Percentiles rank a stretch among this genome's conserved stretches.
These are phyloP conservation scores for Troilus luridus DNA, from an alignment of 2,888 invertebrate species.

Conservation along the genomic window DNA sequence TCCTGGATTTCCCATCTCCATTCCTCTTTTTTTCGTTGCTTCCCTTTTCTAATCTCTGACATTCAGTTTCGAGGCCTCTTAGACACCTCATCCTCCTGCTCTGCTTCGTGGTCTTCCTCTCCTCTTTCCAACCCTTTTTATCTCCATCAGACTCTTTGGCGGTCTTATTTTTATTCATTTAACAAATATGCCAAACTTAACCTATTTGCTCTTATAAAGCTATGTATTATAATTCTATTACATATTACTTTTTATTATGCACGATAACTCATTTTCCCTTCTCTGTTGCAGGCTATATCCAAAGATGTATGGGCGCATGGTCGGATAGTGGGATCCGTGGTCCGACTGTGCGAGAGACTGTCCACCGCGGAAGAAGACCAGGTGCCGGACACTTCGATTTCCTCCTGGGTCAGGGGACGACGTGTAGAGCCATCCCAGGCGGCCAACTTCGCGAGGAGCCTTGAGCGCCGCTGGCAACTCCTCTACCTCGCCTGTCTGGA, in stretches of 20 bases:
- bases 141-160: no score
- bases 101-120: no score
- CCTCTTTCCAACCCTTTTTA: no score
- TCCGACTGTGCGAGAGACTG: slow-evolving; percentile 81
- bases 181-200: background rate
- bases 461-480: slow-evolving; percentile 92
- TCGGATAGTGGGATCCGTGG: slow-evolving; percentile 84
- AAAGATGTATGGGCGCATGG: slow-evolving; percentile 93
- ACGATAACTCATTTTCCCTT: background rate
- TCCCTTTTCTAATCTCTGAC: no score
- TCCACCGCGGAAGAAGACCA: slow-evolving; percentile 65
- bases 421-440: slow-evolving; percentile 67
- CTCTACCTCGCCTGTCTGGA: slow-evolving; percentile 91
- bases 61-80: no score
- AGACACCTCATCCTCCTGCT: no score
- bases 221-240: background rate
- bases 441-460: slow-evolving; percentile 76
- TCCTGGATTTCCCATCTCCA: no score
- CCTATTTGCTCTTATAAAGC: background rate
- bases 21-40: no score
- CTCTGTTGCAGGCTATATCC: slow-evolving; percentile 84
- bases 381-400: slow-evolving; percentile 67
- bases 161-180: background rate
- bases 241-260: slow-evolving; percentile 63
- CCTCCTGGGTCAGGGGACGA: slow-evolving; percentile 72